Conservation (phyloP, 2,888 invertebrate species). For the Ormyrus thymus region DNA sequence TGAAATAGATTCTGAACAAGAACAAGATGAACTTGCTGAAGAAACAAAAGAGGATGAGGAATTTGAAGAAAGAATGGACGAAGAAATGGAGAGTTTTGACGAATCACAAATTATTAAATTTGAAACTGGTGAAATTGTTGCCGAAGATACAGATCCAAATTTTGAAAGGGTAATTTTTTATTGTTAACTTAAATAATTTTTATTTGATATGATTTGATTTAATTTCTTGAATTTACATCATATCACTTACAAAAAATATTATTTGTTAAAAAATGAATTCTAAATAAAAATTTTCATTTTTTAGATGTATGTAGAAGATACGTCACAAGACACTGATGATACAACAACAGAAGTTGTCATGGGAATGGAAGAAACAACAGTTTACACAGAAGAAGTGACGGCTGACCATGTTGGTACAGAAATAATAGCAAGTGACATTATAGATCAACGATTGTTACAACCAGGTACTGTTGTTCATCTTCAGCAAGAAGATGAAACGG, state of each 20-base stretch:
- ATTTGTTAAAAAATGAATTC: not conserved
- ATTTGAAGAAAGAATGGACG: conserved; percentile 56
- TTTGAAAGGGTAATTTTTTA: conserved; percentile 63
- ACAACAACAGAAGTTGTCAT: conserved; percentile 69
- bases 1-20: conserved; percentile 55
- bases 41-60: conserved; percentile 56
- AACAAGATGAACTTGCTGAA: conserved; percentile 57
- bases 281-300: conserved; percentile 46
- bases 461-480: conserved; percentile 70
- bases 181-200: conserved; percentile 9
- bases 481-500: conserved; percentile 69
- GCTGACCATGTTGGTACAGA: conserved; percentile 69
- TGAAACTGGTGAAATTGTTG: conserved; percentile 59
- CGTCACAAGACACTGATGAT: conserved; percentile 68
- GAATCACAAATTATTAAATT: conserved; percentile 62
- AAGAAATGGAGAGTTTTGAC: conserved; percentile 39
- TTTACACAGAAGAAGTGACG: conserved; percentile 73
- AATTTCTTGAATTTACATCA: no score
- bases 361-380: conserved; percentile 69
- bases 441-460: conserved; percentile 68
- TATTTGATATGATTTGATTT: not conserved
- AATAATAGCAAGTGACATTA: conserved; percentile 69
- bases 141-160: conserved; percentile 61
- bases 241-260: no score
- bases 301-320: conserved; percentile 70